Evolutionary conservation across 2,113 vertebrate species (phyloP).

Genomic region (Corythaeola cristata): DNA sequence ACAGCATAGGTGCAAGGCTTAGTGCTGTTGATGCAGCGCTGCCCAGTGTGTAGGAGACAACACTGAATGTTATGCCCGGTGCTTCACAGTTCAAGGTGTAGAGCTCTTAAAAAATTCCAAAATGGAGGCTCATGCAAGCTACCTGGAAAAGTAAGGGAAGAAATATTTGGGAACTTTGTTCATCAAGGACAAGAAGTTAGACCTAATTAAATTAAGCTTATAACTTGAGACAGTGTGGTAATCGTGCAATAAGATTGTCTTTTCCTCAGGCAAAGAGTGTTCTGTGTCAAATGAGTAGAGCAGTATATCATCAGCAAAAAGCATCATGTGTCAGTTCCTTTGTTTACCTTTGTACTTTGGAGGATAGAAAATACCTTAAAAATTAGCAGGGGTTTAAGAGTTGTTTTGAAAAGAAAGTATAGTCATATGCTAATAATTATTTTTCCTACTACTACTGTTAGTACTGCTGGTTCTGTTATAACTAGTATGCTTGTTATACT

Average conservation of each 20-base stretch:
- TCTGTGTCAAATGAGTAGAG: neutral
- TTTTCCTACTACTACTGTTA: neutral
- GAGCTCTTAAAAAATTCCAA: neutral
- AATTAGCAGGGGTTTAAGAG: neutral
- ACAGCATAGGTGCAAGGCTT: neutral
- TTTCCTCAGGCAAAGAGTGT: slow-evolving; percentile 42
- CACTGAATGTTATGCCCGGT: neutral
- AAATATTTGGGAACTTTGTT: neutral
- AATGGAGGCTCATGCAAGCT: neutral
- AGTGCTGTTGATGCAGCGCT: neutral
- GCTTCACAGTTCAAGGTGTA: neutral
- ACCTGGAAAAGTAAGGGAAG: neutral
- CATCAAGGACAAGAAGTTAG: neutral
- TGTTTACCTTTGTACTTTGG: neutral
- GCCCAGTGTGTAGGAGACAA: neutral
- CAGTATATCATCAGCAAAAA: neutral
- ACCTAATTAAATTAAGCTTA: neutral
- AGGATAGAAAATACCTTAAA: neutral
- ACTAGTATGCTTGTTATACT: neutral
- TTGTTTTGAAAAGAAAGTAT: neutral
- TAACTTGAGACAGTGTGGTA: neutral
- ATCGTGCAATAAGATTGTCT: neutral
- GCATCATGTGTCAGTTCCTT: neutral
- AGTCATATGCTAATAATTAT: neutral
- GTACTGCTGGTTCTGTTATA: neutral